A percentile compares a stretch with the other conserved stretches of the same genome.
These are phyloP conservation scores for Saccopteryx bilineata DNA, from an alignment of 2,113 vertebrate genomes.

Conservation along the genomic window DNA sequence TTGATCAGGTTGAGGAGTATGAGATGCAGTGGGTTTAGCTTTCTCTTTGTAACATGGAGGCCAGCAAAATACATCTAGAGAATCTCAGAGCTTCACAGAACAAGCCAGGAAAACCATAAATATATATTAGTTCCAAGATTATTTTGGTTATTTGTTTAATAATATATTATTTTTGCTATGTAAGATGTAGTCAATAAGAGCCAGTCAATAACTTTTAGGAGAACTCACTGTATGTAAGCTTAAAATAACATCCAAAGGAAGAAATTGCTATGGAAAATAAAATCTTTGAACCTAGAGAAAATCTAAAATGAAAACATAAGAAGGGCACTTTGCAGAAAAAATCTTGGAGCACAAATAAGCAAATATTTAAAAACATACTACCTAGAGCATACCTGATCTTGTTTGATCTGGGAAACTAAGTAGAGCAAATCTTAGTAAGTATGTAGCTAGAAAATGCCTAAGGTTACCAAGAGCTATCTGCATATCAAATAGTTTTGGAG, in stretches of 20 bases:
- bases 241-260: slow-evolving; percentile 50
- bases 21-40: not conserved
- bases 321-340: not conserved
- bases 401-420: slow-evolving; percentile 44
- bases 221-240: not conserved
- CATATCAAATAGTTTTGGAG: not conserved
- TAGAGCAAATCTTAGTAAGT: slow-evolving; percentile 39
- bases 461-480: not conserved
- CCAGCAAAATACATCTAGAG: not conserved
- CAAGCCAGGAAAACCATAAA: slow-evolving; percentile 17
- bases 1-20: not conserved
- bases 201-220: not conserved
- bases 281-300: slow-evolving; percentile 19
- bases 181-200: not conserved
- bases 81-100: not conserved
- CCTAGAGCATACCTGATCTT: not conserved
- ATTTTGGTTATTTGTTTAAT: slow-evolving; percentile 56
- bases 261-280: not conserved
- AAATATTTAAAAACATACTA: slow-evolving; percentile 25
- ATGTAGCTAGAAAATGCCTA: slow-evolving; percentile 9
- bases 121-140: slow-evolving; percentile 18
- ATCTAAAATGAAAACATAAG: slow-evolving; percentile 38
- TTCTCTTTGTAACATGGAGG: not conserved
- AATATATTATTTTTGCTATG: slow-evolving; percentile 7
- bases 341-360: not conserved